phyloP scores from a whole-genome alignment of 1,140 invertebrate genomes.

The Probaryconus sp. region DNA sequence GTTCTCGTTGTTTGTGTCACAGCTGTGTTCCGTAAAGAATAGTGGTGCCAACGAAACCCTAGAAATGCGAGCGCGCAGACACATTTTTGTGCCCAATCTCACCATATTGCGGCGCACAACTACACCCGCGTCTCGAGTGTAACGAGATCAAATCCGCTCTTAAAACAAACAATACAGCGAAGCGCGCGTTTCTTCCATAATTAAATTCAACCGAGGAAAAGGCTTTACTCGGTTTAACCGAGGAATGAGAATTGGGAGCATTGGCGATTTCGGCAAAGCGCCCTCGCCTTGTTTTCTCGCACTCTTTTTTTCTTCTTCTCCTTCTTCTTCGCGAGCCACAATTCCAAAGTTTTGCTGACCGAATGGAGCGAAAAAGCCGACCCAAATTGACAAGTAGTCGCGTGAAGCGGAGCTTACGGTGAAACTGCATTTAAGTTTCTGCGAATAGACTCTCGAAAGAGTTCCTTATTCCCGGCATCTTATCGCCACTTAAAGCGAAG shows the following conservation, averaged over 20 bases:
- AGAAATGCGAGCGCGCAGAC: slow-evolving; percentile 45
- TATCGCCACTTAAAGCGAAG: not conserved
- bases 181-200: slow-evolving; percentile 45
- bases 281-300: too few relatives aligned
- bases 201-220: slow-evolving; percentile 45
- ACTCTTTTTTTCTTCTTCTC: too few relatives aligned
- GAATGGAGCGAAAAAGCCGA: slow-evolving; percentile 58
- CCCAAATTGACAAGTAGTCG: slow-evolving; percentile 60
- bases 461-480: not conserved
- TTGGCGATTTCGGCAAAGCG: slow-evolving; percentile 14
- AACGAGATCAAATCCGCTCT: slow-evolving; percentile 55
- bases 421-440: slow-evolving; percentile 57
- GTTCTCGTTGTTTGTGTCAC: slow-evolving; percentile 55
- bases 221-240: slow-evolving; percentile 22
- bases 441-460: slow-evolving; percentile 22
- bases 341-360: slow-evolving; percentile 52
- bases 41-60: slow-evolving; percentile 50
- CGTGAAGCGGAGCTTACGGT: slow-evolving; percentile 5
- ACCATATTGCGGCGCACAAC: slow-evolving; percentile 30
- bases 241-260: slow-evolving; percentile 6
- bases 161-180: slow-evolving; percentile 51
- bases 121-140: slow-evolving; percentile 30
- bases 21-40: slow-evolving; percentile 52
- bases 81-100: slow-evolving; percentile 53
- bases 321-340: slow-evolving; percentile 20